phyloP scores from a whole-genome alignment of 2,113 vertebrate genomes.

The Vombatus ursinus region DNA sequence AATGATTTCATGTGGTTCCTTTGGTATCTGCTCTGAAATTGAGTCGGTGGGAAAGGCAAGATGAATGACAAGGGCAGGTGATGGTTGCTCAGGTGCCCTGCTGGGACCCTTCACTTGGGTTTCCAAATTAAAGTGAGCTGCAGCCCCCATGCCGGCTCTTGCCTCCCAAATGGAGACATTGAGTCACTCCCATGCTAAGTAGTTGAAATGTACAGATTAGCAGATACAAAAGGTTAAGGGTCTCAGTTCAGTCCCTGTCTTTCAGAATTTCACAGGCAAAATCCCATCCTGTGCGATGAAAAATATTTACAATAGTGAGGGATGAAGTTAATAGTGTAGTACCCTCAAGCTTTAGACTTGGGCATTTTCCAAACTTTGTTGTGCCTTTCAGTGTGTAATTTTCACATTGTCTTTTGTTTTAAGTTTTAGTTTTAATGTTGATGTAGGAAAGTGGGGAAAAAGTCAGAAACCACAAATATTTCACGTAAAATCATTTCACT shows the following conservation, averaged over 20 bases:
- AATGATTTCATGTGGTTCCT: conserved; percentile 58
- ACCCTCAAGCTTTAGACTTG: conserved; percentile 28
- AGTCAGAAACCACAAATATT: neutral
- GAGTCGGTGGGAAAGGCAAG: conserved; percentile 60
- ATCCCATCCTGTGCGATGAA: neutral
- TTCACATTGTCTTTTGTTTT: neutral
- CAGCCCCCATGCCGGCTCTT: conserved; percentile 49
- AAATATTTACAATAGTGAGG: neutral
- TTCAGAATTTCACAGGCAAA: conserved; percentile 51
- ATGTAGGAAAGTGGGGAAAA: neutral
- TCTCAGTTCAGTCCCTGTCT: conserved; percentile 30
- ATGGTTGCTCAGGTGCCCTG: conserved; percentile 61
- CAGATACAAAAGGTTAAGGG: conserved; percentile 56
- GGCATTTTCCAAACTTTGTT: conserved; percentile 20
- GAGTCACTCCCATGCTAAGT: conserved; percentile 64
- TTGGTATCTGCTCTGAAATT: conserved; percentile 58
- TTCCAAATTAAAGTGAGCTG: conserved; percentile 69
- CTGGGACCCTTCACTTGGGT: conserved; percentile 68
- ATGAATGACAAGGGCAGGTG: conserved; percentile 75
- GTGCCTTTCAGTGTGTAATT: conserved; percentile 44
- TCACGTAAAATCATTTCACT: neutral
- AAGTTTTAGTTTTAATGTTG: neutral
- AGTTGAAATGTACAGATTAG: conserved; percentile 72
- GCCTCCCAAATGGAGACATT: conserved; percentile 39
- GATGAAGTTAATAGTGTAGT: conserved; percentile 44